Conservation (phyloP, 92 coral and sea anemone genomes). For the Phymanthus crucifer region DNA sequence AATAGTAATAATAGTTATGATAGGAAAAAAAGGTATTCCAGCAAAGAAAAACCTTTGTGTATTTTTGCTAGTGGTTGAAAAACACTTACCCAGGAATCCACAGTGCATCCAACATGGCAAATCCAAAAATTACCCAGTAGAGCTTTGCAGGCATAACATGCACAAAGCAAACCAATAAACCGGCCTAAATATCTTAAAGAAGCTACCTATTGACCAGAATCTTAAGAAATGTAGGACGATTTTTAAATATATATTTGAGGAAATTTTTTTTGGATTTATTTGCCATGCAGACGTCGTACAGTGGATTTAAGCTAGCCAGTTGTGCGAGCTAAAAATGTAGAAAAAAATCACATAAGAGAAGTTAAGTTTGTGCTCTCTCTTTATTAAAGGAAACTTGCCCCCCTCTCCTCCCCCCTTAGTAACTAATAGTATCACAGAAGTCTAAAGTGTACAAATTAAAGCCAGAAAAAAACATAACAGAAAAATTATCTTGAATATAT, state of each 20-base stretch:
- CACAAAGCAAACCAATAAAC: neutral
- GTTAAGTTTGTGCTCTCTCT: conserved; percentile 29
- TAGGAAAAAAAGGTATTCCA: conserved; percentile 10
- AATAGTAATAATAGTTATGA: conserved; percentile 15
- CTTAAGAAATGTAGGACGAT: neutral
- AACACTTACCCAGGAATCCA: conserved; percentile 20
- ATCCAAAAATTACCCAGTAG: conserved; percentile 28
- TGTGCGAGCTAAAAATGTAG: neutral
- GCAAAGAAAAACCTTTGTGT: neutral
- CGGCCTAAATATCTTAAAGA: neutral
- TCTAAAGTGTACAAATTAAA: conserved; percentile 35
- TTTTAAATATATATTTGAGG: neutral
- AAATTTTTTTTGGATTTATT: neutral
- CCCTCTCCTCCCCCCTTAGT: conserved; percentile 1
- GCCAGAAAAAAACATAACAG: conserved; percentile 32
- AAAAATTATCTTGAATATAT: conserved; percentile 19
- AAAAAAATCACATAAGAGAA: neutral
- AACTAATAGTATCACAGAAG: conserved; percentile 27
- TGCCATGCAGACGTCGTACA: neutral
- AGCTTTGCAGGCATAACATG: conserved; percentile 16
- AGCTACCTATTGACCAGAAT: neutral
- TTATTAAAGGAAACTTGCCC: conserved; percentile 6
- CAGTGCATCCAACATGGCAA: conserved; percentile 3
- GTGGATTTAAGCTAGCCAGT: conserved; percentile 8
- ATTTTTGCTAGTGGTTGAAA: conserved; percentile 11